Evolutionary conservation across 2,797 vertebrate genomes (phyloP).

Genomic region (Hippocampus kuda): DNA sequence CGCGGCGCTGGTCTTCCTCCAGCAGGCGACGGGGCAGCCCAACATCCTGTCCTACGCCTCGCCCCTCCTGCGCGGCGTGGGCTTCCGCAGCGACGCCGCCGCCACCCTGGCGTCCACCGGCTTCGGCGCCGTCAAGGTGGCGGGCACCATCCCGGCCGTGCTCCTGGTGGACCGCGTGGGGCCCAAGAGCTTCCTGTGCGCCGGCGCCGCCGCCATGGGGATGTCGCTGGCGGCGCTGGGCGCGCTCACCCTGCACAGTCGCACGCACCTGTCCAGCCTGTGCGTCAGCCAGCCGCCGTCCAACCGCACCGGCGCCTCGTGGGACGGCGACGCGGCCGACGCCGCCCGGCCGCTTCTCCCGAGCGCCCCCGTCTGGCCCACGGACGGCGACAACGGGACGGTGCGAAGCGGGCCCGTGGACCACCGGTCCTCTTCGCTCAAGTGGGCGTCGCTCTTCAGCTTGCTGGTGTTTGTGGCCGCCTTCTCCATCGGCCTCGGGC

Average conservation of each 20-base stretch:
- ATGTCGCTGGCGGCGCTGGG: conserved; percentile 76
- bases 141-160: conserved; percentile 80
- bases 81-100: conserved; percentile 84
- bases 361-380: conserved; percentile 24
- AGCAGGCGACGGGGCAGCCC: conserved; percentile 88
- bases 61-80: conserved; percentile 83
- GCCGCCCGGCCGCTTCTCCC: conserved; percentile 16
- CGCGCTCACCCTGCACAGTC: conserved; percentile 74
- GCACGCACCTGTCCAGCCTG: conserved; percentile 73
- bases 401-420: conserved; percentile 7
- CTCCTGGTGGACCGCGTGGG: conserved; percentile 84
- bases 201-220: conserved; percentile 81
- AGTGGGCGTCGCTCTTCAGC: conserved; percentile 84
- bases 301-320: conserved; percentile 56
- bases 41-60: conserved; percentile 92
- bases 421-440: conserved; percentile 65
- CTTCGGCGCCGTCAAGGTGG: conserved; percentile 84
- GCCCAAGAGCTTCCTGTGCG: conserved; percentile 82
- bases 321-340: conserved; percentile 36
- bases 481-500: conserved; percentile 90
- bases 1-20: conserved; percentile 79
- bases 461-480: conserved; percentile 85
- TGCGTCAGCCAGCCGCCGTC: conserved; percentile 62
- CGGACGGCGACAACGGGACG: conserved; percentile 18
- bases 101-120: conserved; percentile 89